Evolutionary conservation across 1,140 invertebrate species (phyloP).

Genomic region (Caenorhabditis latens): DNA sequence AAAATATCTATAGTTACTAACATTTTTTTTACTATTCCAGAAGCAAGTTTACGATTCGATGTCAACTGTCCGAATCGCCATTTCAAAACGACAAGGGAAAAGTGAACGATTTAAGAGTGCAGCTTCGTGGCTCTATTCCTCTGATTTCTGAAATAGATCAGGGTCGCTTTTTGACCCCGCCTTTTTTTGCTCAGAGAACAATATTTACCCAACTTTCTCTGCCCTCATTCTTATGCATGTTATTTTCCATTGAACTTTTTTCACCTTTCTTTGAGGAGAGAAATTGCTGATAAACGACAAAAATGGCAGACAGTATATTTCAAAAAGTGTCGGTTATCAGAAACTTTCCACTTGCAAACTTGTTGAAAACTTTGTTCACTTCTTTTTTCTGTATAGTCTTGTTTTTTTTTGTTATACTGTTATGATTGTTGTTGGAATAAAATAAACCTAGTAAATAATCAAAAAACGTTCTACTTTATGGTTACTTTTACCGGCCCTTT

Average conservation of each 20-base stretch:
- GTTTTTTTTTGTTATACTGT: background rate
- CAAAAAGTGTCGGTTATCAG: slow-evolving; percentile 8
- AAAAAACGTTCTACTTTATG: background rate
- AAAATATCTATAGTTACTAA: background rate
- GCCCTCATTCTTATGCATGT: background rate
- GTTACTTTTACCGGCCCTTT: background rate
- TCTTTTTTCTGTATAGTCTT: background rate
- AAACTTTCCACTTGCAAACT: background rate
- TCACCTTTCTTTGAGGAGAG: background rate
- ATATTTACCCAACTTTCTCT: slow-evolving; percentile 1
- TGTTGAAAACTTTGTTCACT: background rate
- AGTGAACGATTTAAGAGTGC: background rate
- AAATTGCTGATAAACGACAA: background rate
- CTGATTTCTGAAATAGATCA: slow-evolving; percentile 25
- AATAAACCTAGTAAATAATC: background rate
- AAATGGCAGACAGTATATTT: background rate
- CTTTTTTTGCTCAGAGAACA: slow-evolving; percentile 30
- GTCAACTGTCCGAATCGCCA: slow-evolving; percentile 5
- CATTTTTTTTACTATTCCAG: background rate
- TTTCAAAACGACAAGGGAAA: slow-evolving; percentile 26
- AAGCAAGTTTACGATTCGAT: slow-evolving; percentile 47
- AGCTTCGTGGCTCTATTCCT: slow-evolving; percentile 9
- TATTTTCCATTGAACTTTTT: background rate
- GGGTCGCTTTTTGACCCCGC: background rate
- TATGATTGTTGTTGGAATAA: slow-evolving; percentile 1